Evolutionary conservation across 2,888 invertebrate genomes (phyloP), one percentile per base, ranked within the genome.

Genomic region (Blastobasis adustella): DNA sequence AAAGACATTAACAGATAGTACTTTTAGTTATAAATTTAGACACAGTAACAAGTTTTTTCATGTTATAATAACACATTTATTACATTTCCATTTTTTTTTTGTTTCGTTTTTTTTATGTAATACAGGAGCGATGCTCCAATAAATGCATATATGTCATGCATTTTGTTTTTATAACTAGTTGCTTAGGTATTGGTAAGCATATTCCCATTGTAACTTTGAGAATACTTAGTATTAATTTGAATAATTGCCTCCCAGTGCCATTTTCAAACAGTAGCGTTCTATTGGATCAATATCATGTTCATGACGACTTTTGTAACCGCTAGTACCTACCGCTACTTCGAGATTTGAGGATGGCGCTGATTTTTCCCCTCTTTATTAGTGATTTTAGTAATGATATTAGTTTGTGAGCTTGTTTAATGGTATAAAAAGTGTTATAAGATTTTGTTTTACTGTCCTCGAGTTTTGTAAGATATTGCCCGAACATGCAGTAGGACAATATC

Each of bases 1-100:
- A 88, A 88, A 88, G 87, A 88, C 87, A 88, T 88, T 87, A 87
- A 85, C 84, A 82, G 73, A 73, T 86, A 85, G 83, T 79, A 79
- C 71, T 70, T 58, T 67, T 74, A 71, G 71, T 69, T 75, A 67
- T 76, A 70, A 70, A 73, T 69, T 77, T 82, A 82, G 79, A 84
- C 82, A 84, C 84, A 78, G 65, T 69, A 70, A 72, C 73, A 73
- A 59, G 60, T 58, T 54, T 57, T 9, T 54, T 54, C 52, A 52
- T 56, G 52, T 52, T 52, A 50, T 73, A 70, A 63, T 71, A 69
- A 79, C 77, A 79, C 76, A 68, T 69, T 23, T 58, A 61, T 70
- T 69, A 79, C 82, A 83, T 80, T 85, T 84, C 81, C 85, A 85
- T 78, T 64, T 66, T 62, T 57, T 62, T 65, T 58, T 62, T 61